Evolutionary conservation across 2,888 invertebrate species (phyloP), one percentile per base, ranked within the genome.

Genomic region (Lasioglossum malachurum): DNA sequence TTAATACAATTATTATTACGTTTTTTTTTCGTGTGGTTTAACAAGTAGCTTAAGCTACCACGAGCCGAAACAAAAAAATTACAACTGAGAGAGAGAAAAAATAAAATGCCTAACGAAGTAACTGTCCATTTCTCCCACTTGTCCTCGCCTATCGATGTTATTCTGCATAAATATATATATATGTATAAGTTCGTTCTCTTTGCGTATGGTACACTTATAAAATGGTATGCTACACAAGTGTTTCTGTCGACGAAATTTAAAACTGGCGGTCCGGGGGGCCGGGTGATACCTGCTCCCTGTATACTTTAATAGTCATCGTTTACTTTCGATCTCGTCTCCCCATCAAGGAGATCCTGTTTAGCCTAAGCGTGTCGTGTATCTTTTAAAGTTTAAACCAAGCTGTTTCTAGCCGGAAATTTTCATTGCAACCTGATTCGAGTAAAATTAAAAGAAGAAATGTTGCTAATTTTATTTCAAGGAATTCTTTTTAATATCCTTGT

Each of bases 91-190:
- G 41, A n/a, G 67, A 75, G 78, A 72, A 90, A 92, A 94, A 94
- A 94, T 44, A 53, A 53, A 94, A 94, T 94, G 94, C 93, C 93
- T 94, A 93, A 93, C 89, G 89, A 92, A 92, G 88, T 91, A 93
- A 94, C 93, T 93, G 94, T 94, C 94, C 93, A 90, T 93, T 92
- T 93, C 64, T 92, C 86, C 87, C 35, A 71, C 69, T 84, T 71
- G 71, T 35, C 14, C 57, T 74, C 53, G 41, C 72, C 85, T 89
- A 89, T 82, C 87, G 79, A 60, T 83, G 73, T 79, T 87, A 84
- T 38, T 71, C n/a, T 41, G 71, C 79, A 90, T 88, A 85, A 91
- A 92, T 35, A 35, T 35, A 35, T 35, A 35, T 31, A 1, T 31
- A 31, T 31, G 3, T 35, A 35, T 85, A 85, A 83, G 67, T 88